Base-by-base conservation (phyloP, 2,113 vertebrate species). In the Syngnathus floridae region DNA sequence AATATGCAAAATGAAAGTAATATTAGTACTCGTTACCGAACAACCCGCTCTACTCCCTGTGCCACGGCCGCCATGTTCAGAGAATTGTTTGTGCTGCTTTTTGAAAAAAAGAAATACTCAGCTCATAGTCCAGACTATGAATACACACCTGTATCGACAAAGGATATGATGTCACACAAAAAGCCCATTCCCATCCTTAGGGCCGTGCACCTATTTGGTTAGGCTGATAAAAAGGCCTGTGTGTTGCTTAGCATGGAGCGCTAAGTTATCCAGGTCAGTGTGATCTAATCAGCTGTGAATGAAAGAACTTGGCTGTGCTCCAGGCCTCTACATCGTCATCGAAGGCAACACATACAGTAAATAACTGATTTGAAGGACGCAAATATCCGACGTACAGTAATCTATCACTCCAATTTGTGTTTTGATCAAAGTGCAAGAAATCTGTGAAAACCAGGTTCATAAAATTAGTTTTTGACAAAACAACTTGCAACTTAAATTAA, bases 271-370 rank as follows among this genome's bases (percentile, higher is more conserved):
- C 79, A 85, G 79, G 84, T 81, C 81, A 87, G 55, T 66, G 67
- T 82, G 84, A 85, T 87, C 71, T 86, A 86, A 88, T 88, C 86
- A 83, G 79, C 80, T 88, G 82, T 86, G 86, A 87, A 85, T 86
- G 83, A 84, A 87, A 83, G 75, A 77, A 78, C 70, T 85, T 81
- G 82, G 84, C 80, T 64, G 68, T 7, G 26, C 81, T 85, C 79
- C 79, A 82, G 70, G 84, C 67, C 56, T 64, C 70, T 60, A 45
- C 67, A 77, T 55, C 52, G 31, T 55, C 26, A 55, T 55, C 52
- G 31, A 45, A 63, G 16, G 17, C n/a, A 51, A 64, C 17, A 40
- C 26, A 60, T 6, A 74, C 26, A 63, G n/a, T 35, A 63, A 7
- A 68, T 8, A 6, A 48, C 46, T 48, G 46, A 66, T 38, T 5